Conservation (phyloP, 2,888 invertebrate genomes). For the Anoncus sp. region DNA sequence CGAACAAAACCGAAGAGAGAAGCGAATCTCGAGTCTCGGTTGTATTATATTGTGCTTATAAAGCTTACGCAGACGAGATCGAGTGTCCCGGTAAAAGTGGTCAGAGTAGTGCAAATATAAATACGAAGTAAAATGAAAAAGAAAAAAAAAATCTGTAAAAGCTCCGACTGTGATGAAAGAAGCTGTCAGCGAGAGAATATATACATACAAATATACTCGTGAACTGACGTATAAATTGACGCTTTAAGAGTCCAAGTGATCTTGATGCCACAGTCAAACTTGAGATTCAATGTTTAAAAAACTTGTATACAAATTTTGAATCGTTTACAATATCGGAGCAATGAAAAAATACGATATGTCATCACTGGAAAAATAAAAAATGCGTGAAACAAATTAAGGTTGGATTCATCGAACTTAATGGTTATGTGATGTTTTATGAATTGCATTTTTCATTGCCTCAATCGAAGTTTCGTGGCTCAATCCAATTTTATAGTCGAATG, state of each 20-base stretch:
- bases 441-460: no score
- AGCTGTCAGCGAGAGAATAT: slow-evolving; percentile 49
- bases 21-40: slow-evolving; percentile 4
- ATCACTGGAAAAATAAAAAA: no score
- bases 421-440: no score
- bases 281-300: not conserved
- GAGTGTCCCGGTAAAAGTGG: slow-evolving; percentile 43
- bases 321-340: no score
- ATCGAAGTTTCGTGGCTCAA: no score
- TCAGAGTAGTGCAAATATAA: slow-evolving; percentile 42
- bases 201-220: slow-evolving; percentile 12
- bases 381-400: no score
- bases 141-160: slow-evolving; percentile 1
- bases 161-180: slow-evolving; percentile 36
- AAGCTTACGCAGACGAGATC: slow-evolving; percentile 1
- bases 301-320: no score
- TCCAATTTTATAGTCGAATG: no score
- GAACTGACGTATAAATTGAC: slow-evolving; percentile 6
- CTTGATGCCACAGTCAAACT: not conserved
- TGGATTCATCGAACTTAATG: no score
- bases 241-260: slow-evolving; percentile 1
- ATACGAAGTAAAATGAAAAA: slow-evolving; percentile 10
- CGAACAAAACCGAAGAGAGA: slow-evolving; percentile 26
- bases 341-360: no score
- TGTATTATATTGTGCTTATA: slow-evolving; percentile 20